A percentile compares a stretch with the other conserved stretches of the same genome.
Evolutionary conservation across 2,888 invertebrate genomes (phyloP).

Genomic region (Agonopterix heracliana): DNA sequence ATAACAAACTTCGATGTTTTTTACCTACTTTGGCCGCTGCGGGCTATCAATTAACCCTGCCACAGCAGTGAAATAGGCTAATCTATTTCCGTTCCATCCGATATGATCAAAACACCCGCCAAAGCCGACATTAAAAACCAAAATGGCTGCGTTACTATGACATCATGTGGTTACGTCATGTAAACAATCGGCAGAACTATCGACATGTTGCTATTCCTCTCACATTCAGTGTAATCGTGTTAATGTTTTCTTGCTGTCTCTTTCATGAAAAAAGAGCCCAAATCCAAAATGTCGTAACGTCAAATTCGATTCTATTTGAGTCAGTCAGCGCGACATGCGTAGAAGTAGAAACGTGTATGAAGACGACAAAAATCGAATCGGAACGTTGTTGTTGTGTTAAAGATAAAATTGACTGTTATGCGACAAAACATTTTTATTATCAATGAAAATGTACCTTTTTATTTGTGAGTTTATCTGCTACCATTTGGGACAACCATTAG

Average conservation of each 20-base stretch:
- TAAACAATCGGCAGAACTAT: conserved; percentile 34
- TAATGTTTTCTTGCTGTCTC: conserved; percentile 41
- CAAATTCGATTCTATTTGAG: conserved; percentile 31
- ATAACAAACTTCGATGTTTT: too few species aligned
- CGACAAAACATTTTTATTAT: conserved; percentile 19
- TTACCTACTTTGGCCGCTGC: too few species aligned
- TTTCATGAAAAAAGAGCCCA: conserved; percentile 23
- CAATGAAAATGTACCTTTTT: conserved; percentile 44
- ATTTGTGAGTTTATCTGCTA: too few species aligned
- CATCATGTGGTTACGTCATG: conserved; percentile 60
- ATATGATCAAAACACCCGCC: conserved; percentile 7
- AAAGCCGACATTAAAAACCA: background rate
- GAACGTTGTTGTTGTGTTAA: background rate
- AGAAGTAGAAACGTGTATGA: conserved; percentile 21
- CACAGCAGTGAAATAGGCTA: too few species aligned
- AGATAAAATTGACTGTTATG: background rate
- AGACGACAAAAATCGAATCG: too few species aligned
- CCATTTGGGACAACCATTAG: too few species aligned
- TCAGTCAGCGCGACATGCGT: conserved; percentile 39
- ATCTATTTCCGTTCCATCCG: conserved; percentile 6
- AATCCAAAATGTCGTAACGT: conserved; percentile 31
- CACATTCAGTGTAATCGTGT: conserved; percentile 13
- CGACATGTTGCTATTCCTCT: conserved; percentile 31
- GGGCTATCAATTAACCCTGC: too few species aligned
- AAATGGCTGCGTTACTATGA: conserved; percentile 46